phyloP scores from a whole-genome alignment of 2,113 vertebrate species.

The Centropristis striata region DNA sequence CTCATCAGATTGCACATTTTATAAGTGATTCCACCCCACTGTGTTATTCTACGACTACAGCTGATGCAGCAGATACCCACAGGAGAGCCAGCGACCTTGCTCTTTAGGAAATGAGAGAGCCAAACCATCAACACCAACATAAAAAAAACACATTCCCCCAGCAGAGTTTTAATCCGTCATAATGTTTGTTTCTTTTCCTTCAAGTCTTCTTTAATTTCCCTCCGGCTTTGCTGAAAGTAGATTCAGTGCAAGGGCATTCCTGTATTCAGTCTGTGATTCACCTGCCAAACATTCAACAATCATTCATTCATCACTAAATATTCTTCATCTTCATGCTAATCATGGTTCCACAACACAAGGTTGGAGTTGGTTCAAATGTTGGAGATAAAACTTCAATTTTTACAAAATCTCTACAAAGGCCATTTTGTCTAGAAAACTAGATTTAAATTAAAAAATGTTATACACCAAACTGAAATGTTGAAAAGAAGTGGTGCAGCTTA shows the following conservation, averaged over 20 bases:
- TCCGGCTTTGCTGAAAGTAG: not conserved
- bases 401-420: not conserved
- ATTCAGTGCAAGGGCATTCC: not conserved
- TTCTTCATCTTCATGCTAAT: not conserved
- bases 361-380: not conserved
- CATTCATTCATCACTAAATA: not conserved
- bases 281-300: not conserved
- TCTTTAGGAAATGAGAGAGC: constrained; percentile 6
- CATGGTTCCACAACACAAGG: not conserved
- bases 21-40: not conserved
- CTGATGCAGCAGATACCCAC: constrained; percentile 5
- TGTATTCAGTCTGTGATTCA: not conserved
- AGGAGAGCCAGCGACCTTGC: not conserved
- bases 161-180: not conserved
- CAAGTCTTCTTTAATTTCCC: not conserved
- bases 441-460: not conserved
- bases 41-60: not conserved
- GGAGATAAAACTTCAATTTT: not conserved
- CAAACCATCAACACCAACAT: not conserved
- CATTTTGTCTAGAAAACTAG: too few relatives aligned
- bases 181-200: constrained; percentile 1
- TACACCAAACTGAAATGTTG: too few relatives aligned
- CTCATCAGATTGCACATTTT: not conserved
- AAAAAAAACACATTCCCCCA: not conserved
- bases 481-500: not conserved